Evolutionary conservation across 2,113 vertebrate genomes (phyloP), one percentile per base, ranked within the genome.

Genomic region (Pluvialis apricaria): DNA sequence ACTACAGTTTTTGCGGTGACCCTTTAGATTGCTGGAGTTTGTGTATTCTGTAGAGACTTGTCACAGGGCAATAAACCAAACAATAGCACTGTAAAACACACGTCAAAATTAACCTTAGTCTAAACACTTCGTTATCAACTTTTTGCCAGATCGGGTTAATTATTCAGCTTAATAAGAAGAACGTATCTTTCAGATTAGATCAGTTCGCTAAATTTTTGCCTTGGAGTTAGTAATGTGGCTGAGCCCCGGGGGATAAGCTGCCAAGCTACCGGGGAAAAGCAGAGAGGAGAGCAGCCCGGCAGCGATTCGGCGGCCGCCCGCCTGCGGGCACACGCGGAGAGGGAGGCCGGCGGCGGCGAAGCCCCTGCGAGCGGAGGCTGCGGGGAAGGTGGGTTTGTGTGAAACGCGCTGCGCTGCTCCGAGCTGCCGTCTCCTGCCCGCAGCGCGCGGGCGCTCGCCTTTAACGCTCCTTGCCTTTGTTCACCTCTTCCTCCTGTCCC

Each of bases 261-360:
- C 47, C 22, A 21, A 22, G 47, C 47, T 49, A 11, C 10, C 47
- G 11, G 21, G 47, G 47, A 22, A 11, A 49, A 12, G 42, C 82
- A 32, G 25, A n/a, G 3, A 18, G 69, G 81, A 9, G 4, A 8
- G 17, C 22, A 38, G 0, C 49, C 52, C 34, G 5, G 65, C 84
- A 7, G 65, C 0, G 29, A 1, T 11, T 6, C 4, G 6, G 18
- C 8, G 34, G 0, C 5, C 1, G 4, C 29, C 4, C 18, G 0
- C 8, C 28, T 4, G 58, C 16, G 13, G 84, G 65, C 31, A 21
- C 21, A 21, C 47, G 1, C 10, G 44, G 55, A 32, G 55, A 32
- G 57, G 42, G 45, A 1, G 6, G 7, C 45, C 3, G 25, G 40
- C 10, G 25, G 40, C 10, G 7, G 28, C 7, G 10, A 32, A 45